Conservation (phyloP, 1,140 invertebrate genomes). For the Polypedilum vanderplanki region DNA sequence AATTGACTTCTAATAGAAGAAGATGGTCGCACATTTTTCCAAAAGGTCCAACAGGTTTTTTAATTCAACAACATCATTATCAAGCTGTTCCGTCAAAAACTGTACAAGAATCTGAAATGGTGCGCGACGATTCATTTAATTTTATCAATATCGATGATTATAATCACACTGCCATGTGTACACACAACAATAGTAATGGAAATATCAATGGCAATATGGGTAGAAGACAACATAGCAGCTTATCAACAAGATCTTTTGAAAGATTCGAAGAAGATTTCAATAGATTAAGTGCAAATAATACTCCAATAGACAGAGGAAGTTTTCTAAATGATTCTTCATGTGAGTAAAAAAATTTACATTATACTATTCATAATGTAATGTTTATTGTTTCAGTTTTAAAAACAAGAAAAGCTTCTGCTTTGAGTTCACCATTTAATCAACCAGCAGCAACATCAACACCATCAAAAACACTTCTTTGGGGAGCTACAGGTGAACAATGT, state of each 20-base stretch:
- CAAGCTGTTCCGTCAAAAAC: slow-evolving; percentile 62
- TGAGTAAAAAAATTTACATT: too few relatives aligned
- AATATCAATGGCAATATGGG: neutral
- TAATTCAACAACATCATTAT: slow-evolving; percentile 91
- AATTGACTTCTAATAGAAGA: slow-evolving; percentile 90
- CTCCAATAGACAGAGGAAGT: neutral
- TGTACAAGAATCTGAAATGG: neutral
- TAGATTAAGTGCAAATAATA: neutral
- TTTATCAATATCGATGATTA: slow-evolving; percentile 34
- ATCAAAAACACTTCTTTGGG: slow-evolving; percentile 70
- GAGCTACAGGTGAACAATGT: slow-evolving; percentile 85
- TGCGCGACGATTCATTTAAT: slow-evolving; percentile 34
- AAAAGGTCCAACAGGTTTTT: slow-evolving; percentile 80
- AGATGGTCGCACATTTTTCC: slow-evolving; percentile 99
- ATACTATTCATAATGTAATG: too few relatives aligned
- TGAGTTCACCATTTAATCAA: slow-evolving; percentile 34
- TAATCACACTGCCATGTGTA: neutral
- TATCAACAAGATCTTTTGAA: neutral
- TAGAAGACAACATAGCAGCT: neutral
- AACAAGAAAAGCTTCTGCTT: slow-evolving; percentile 37
- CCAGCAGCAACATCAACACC: slow-evolving; percentile 38
- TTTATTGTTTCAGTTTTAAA: slow-evolving; percentile 35
- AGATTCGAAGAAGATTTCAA: neutral
- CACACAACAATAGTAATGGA: neutral
- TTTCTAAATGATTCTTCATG: neutral